phyloP scores from a whole-genome alignment of 2,888 invertebrate species.

The Volucella zonaria region DNA sequence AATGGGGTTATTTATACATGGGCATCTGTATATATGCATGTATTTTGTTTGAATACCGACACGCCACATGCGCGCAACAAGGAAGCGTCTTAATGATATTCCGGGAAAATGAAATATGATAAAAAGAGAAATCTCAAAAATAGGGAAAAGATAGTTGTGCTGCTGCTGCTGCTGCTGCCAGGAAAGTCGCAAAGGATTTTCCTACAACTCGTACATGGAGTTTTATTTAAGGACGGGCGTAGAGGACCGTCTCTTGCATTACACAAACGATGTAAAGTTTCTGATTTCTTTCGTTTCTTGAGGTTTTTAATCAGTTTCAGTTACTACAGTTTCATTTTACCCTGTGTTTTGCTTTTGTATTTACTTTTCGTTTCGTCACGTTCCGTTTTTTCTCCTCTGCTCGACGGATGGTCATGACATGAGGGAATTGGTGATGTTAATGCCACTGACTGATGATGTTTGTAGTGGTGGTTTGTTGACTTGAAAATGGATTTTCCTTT shows the following conservation, averaged over 20 bases:
- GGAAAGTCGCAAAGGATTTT: constrained; percentile 67
- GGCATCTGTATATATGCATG: constrained; percentile 41
- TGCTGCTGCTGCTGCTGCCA: constrained; percentile 45
- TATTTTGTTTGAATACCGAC: constrained; percentile 57
- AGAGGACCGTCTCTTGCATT: constrained; percentile 52
- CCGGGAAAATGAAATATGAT: constrained; percentile 52
- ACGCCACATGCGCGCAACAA: constrained; percentile 66
- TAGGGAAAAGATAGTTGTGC: constrained; percentile 60
- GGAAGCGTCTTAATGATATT: constrained; percentile 68
- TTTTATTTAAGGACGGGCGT: constrained; percentile 61
- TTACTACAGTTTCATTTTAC: constrained; percentile 43
- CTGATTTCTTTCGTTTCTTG: constrained; percentile 60
- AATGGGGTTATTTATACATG: constrained; percentile 73
- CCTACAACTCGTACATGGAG: background rate
- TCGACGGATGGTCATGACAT: constrained; percentile 16
- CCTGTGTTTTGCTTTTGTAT: constrained; percentile 37
- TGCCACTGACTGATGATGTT: background rate
- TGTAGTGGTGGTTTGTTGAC: constrained; percentile 37
- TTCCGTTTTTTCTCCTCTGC: background rate
- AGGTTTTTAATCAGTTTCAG: constrained; percentile 31
- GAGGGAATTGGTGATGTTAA: constrained; percentile 17
- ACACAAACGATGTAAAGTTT: constrained; percentile 41
- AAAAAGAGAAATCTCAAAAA: constrained; percentile 47
- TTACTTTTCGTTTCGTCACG: constrained; percentile 51
- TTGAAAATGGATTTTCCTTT: constrained; percentile 65